A percentile compares a stretch with the other conserved stretches of the same genome.
Evolutionary conservation across 2,113 vertebrate species (phyloP).

Genomic region (Dromiciops gliroides): DNA sequence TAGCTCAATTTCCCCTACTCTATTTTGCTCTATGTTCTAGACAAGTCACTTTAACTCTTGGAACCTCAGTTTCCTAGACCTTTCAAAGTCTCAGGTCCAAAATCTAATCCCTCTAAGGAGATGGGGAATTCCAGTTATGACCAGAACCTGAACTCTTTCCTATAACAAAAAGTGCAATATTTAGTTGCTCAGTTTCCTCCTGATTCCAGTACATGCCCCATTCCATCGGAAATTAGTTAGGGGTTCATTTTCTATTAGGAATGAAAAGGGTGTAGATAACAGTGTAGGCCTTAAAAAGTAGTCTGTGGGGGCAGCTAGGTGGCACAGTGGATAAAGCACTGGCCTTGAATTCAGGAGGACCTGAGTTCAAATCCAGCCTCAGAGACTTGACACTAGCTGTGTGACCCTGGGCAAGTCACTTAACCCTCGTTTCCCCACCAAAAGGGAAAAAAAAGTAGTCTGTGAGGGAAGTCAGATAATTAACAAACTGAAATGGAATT

Average conservation of each 20-base stretch:
- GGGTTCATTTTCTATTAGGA: not conserved
- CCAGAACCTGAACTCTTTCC: slow-evolving; percentile 7
- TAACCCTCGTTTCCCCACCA: no score
- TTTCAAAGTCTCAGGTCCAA: not conserved
- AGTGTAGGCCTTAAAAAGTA: not conserved
- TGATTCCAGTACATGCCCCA: not conserved
- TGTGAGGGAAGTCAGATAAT: not conserved
- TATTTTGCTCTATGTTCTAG: not conserved
- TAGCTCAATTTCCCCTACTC: not conserved
- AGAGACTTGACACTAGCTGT: no score
- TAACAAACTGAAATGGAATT: not conserved
- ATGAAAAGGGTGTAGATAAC: not conserved
- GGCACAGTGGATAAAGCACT: no score
- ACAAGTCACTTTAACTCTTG: not conserved
- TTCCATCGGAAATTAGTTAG: not conserved
- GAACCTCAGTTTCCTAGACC: not conserved
- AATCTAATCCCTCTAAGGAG: not conserved
- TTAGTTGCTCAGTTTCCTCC: not conserved
- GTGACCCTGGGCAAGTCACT: no score
- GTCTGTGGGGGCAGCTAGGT: no score
- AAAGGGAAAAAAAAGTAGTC: not conserved
- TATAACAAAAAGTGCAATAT: not conserved
- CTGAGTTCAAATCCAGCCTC: no score
- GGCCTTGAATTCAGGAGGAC: no score
- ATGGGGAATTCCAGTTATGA: not conserved